Conservation (phyloP, 1,140 invertebrate genomes). For the Brachystomella parvula region DNA sequence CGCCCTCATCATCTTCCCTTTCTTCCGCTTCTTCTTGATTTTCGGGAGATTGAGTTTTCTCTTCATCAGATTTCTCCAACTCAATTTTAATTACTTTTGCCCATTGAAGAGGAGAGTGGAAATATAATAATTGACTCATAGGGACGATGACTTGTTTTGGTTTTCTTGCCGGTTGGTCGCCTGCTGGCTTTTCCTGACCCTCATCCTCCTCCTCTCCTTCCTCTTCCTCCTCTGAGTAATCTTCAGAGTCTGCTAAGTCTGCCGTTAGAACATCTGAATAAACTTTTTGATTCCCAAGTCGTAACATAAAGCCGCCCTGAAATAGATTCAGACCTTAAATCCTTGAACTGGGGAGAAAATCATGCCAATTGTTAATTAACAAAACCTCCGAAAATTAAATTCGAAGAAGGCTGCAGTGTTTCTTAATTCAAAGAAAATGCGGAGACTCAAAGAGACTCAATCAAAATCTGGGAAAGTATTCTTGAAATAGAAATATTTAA, state of each 20-base stretch:
- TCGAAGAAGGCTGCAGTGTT: too few relatives aligned
- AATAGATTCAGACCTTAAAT: too few relatives aligned
- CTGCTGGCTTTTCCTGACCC: not conserved
- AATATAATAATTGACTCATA: slow-evolving; percentile 36
- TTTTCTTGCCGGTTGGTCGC: not conserved
- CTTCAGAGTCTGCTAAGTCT: slow-evolving; percentile 13
- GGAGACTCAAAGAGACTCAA: too few relatives aligned
- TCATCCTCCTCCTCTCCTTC: slow-evolving; percentile 42
- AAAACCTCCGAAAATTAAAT: too few relatives aligned
- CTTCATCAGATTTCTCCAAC: slow-evolving; percentile 11
- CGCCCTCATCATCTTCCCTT: slow-evolving; percentile 9
- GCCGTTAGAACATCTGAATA: slow-evolving; percentile 35
- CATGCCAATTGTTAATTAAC: too few relatives aligned
- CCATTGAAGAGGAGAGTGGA: slow-evolving; percentile 33
- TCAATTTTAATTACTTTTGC: slow-evolving; percentile 32
- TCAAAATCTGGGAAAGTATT: too few relatives aligned
- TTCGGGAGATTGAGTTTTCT: not conserved
- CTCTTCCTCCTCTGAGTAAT: slow-evolving; percentile 37
- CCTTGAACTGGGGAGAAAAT: too few relatives aligned
- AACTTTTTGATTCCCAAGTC: slow-evolving; percentile 23
- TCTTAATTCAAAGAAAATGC: too few relatives aligned
- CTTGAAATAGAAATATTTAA: too few relatives aligned
- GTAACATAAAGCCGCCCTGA: slow-evolving; percentile 29
- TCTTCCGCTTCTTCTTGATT: not conserved
- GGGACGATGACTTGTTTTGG: slow-evolving; percentile 15